Evolutionary conservation across 2,797 vertebrate species (phyloP).

Genomic region (Macropodus opercularis): DNA sequence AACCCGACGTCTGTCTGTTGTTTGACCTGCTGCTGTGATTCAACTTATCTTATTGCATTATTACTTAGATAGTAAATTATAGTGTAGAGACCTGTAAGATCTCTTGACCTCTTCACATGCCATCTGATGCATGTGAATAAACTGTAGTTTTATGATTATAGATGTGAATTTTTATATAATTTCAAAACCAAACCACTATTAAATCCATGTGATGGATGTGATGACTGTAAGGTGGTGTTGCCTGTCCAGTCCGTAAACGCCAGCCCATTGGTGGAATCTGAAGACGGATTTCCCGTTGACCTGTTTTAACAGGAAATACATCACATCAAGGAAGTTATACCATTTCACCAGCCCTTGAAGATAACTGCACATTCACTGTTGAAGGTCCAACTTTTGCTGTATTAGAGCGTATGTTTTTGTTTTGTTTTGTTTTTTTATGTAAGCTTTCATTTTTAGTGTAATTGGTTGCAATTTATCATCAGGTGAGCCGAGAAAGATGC

Average conservation of each 20-base stretch:
- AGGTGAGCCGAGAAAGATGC: slow-evolving; percentile 13
- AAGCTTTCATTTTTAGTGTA: slow-evolving; percentile 23
- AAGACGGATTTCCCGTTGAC: neutral
- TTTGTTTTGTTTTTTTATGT: slow-evolving; percentile 12
- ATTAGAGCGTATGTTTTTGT: no score
- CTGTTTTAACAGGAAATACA: slow-evolving; percentile 15
- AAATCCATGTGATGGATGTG: no score
- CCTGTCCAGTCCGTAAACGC: neutral
- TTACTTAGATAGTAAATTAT: neutral
- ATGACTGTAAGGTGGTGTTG: no score
- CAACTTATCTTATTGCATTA: no score
- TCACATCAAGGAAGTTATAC: slow-evolving; percentile 15
- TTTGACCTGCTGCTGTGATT: neutral
- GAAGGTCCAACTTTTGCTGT: no score
- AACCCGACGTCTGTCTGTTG: slow-evolving; percentile 5
- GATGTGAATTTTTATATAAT: no score
- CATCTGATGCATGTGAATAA: no score
- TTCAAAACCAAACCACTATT: no score
- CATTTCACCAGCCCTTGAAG: neutral
- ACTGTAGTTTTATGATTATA: no score
- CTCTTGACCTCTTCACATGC: slow-evolving; percentile 3
- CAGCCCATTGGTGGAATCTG: slow-evolving; percentile 3
- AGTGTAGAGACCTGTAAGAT: slow-evolving; percentile 11
- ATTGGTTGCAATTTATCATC: slow-evolving; percentile 9
- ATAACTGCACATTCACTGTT: neutral